A percentile compares a stretch with the other conserved stretches of the same genome.
Conservation (phyloP, 1,140 invertebrate species). For the Harpegnathos saltator region DNA sequence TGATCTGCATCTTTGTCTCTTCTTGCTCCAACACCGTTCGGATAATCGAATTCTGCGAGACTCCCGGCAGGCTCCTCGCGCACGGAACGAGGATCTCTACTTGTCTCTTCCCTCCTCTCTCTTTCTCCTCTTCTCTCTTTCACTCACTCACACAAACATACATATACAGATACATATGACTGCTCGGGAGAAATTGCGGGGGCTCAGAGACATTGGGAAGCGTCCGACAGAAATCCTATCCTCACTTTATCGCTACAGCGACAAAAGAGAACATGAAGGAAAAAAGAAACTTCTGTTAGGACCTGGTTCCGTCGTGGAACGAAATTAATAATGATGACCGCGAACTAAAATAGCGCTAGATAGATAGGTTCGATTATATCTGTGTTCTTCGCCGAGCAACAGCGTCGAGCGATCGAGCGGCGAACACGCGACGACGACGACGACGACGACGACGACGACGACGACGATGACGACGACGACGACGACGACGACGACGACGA, state of each 20-base stretch:
- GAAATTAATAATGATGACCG: constrained; percentile 42
- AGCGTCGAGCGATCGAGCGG: constrained; percentile 44
- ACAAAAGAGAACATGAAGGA: constrained; percentile 5
- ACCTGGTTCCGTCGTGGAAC: background rate
- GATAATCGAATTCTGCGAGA: background rate
- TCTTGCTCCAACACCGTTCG: background rate
- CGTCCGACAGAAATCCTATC: constrained; percentile 49
- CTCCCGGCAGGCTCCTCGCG: background rate
- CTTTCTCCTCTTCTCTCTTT: background rate
- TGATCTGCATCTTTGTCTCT: no score
- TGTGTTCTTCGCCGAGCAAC: constrained; percentile 38
- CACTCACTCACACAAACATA: background rate
- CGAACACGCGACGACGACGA: constrained; percentile 36
- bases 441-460: background rate
- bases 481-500: background rate
- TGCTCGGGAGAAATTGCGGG: constrained; percentile 47
- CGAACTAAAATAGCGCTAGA: constrained; percentile 2
- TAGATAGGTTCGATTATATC: constrained; percentile 16
- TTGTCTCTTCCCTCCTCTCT: background rate
- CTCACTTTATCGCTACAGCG: constrained; percentile 48
- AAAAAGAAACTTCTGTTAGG: constrained; percentile 22
- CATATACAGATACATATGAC: background rate
- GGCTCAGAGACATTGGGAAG: constrained; percentile 56
- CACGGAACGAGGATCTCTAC: background rate
- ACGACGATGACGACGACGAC: constrained; percentile 1